Conservation (phyloP, 2,113 vertebrate genomes). For the Manacus vitellinus region DNA sequence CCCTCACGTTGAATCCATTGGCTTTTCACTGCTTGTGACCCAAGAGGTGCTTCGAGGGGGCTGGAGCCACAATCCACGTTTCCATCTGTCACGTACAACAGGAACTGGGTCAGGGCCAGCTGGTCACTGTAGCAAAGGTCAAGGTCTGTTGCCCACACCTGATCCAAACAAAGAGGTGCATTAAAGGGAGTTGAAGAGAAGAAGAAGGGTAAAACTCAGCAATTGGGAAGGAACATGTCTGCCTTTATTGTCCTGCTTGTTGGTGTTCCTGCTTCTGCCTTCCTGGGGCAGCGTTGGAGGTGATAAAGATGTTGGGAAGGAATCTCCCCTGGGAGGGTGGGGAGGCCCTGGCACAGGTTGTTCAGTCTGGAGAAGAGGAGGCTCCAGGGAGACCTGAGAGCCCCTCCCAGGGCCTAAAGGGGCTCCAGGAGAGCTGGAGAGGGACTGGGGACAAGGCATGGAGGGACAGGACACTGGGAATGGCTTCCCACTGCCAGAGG, state of each 20-base stretch:
- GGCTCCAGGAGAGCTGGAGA: no score
- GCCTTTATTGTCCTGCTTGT: background rate
- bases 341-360: background rate
- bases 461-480: no score
- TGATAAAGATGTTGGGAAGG: background rate
- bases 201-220: background rate
- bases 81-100: conserved; percentile 84
- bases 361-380: no score
- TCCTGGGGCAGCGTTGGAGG: background rate
- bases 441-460: no score
- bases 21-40: conserved; percentile 7
- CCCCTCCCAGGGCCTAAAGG: no score
- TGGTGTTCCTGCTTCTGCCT: background rate
- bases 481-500: no score
- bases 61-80: conserved; percentile 76
- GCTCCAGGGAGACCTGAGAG: no score
- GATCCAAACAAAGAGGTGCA: background rate
- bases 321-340: background rate
- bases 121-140: conserved; percentile 90
- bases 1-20: background rate
- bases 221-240: background rate
- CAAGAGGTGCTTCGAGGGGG: conserved; percentile 69
- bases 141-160: conserved; percentile 92
- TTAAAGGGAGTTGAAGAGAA: background rate
- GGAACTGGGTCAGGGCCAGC: conserved; percentile 88